Evolutionary conservation across 2,113 vertebrate species (phyloP), one percentile per base, ranked within the genome.

Genomic region (Xyrauchen texanus): DNA sequence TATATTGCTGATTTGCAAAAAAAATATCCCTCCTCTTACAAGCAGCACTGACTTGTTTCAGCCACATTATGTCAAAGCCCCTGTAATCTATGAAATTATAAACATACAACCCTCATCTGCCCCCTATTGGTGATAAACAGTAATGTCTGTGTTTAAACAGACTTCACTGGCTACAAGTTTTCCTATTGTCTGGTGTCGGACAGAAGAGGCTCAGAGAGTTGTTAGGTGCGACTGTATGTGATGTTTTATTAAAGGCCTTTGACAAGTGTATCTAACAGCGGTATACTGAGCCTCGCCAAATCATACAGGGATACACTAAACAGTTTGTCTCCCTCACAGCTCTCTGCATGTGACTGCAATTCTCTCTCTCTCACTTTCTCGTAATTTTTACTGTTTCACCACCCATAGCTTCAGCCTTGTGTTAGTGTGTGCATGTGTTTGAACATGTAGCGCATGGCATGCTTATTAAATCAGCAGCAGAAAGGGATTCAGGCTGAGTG

Each of bases 381-480:
- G 5, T 44, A 6, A 1, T 7, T 60, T 34, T 49, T n/a, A 57
- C 13, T n/a, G 55, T 57, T 6, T 6, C 5, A 16, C 52, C 68
- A 71, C 68, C 68, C 52, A 12, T 1, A 34, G 21, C 21, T 34
- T 34, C 21, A 34, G 15, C 8, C 16, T 74, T 73, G 15, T 21
- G 51, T 7, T 34, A n/a, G 12, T 61, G 64, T 61, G 10, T 7
- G 62, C 73, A 16, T 83, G 77, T 74, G 60, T 74, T 68, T 86
- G 42, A 64, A 71, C 86, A 81, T 16, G 83, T 83, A 85, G 84
- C 82, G 74, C 66, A 44, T 7, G 58, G 85, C 67, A 73, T 83
- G 82, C 78, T 87, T 90, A 88, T 89, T 90, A 90, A 91, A 90
- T 89, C 79, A 85, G 86, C 2, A 15, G 57, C 68, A 73, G 85